Percentiles rank a stretch among this genome's conserved stretches.
phyloP scores from a whole-genome alignment of 2,888 invertebrate genomes.

The Carcina quercana region DNA sequence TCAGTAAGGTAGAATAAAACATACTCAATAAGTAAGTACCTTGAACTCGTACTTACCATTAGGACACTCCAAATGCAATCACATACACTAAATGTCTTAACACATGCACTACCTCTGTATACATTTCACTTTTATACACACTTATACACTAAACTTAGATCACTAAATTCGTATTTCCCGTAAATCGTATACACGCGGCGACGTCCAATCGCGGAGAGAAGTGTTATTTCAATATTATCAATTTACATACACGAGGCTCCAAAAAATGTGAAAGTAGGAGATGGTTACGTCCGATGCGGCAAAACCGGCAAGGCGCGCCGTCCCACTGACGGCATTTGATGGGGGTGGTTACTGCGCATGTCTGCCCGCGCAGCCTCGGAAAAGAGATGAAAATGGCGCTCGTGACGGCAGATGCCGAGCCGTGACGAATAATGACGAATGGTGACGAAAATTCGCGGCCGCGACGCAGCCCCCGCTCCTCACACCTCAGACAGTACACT shows the following conservation, averaged over 20 bases:
- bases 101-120: conserved; percentile 37
- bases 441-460: conserved; percentile 29
- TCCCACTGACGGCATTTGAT: conserved; percentile 52
- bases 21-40: no score
- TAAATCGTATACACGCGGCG: conserved; percentile 29
- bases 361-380: conserved; percentile 54
- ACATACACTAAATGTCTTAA: conserved; percentile 31
- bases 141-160: conserved; percentile 25
- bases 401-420: conserved; percentile 41
- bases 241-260: no score
- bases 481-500: conserved; percentile 51
- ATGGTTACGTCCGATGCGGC: conserved; percentile 49
- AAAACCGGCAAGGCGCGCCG: conserved; percentile 53
- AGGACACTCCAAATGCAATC: conserved; percentile 36
- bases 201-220: conserved; percentile 17
- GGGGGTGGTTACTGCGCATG: conserved; percentile 52
- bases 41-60: conserved; percentile 54
- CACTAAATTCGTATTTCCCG: conserved; percentile 24
- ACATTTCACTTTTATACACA: conserved; percentile 35
- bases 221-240: no score
- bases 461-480: conserved; percentile 50
- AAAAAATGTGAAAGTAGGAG: conserved; percentile 33
- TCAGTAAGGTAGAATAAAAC: no score
- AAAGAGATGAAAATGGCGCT: conserved; percentile 40
- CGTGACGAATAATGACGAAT: conserved; percentile 34